Evolutionary conservation across 2,113 vertebrate genomes (phyloP), one percentile per base, ranked within the genome.

Genomic region (Corythornis cristatus): DNA sequence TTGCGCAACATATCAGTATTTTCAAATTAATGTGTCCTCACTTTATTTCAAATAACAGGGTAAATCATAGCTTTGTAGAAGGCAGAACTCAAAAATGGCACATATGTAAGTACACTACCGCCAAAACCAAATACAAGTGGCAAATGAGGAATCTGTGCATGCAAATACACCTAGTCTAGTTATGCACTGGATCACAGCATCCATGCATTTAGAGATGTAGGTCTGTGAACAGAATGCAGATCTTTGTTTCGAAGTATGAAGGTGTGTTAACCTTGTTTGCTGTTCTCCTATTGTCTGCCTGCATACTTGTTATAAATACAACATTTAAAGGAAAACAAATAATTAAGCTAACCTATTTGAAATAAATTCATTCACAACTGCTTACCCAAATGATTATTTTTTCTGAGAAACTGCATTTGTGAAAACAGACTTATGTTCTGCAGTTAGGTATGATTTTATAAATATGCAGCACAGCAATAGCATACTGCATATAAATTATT

Each of bases 201-300:
- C n/a, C 0, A 0, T 22, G 18, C 53, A 45, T 6, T 9, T 4
- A 19, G 22, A 83, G 15, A 43, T 28, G 25, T 5, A 31, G 31
- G 11, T 45, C 53, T 46, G 6, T 46, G 35, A 78, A 33, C 11
- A 81, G 65, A 71, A 86, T 9, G 25, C 15, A 67, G 43, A 62
- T 15, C 37, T 62, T n/a, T 67, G 4, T 58, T 85, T n/a, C 65
- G 86, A 88, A 67, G 16, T 35, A 26, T 10, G 12, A 65, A 68
- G 20, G 29, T 37, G 19, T n/a, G 35, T 37, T 15, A 65, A 12
- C 12, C 25, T 51, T 43, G 15, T 14, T 50, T 50, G 28, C 5
- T 54, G 3, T 60, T 72, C 43, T 54, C 12, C 46, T 29, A 22
- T 4, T 64, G 5, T 51, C 35, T 76, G 58, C 29, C 35, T 48